Evolutionary conservation across 2,888 invertebrate genomes (phyloP).

Genomic region (Dasysyrphus tricinctus): DNA sequence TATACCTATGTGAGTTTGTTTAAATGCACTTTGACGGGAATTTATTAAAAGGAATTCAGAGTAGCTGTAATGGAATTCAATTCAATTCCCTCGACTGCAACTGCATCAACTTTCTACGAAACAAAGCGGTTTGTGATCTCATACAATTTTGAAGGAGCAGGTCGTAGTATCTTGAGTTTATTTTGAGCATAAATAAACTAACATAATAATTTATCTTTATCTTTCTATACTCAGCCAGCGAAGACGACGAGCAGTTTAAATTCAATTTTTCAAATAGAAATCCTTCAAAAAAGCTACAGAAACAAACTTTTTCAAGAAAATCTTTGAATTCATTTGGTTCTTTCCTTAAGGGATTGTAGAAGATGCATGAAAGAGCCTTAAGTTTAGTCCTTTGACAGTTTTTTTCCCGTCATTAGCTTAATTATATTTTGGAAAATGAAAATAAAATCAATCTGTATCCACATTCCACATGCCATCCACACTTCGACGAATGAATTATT

Average conservation of each 20-base stretch:
- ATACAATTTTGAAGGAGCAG: constrained; percentile 31
- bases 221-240: neutral
- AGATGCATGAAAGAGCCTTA: neutral
- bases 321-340: neutral
- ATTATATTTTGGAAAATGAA: neutral
- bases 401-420: neutral
- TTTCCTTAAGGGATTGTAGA: neutral
- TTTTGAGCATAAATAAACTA: neutral
- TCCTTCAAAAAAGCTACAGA: constrained; percentile 17
- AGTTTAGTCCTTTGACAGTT: neutral
- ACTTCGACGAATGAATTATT: no score
- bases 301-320: constrained; percentile 24
- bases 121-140: constrained; percentile 18
- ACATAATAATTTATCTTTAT: constrained; percentile 5
- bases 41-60: constrained; percentile 54
- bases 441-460: no score
- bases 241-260: constrained; percentile 27
- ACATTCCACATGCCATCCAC: no score
- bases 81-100: constrained; percentile 6
- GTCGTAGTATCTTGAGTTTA: neutral
- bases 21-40: constrained; percentile 26
- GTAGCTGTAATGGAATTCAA: constrained; percentile 35
- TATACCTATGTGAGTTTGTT: constrained; percentile 6
- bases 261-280: constrained; percentile 49
- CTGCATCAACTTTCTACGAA: neutral